phyloP scores from a whole-genome alignment of 2,888 invertebrate species.

The Ophion obscuratus region DNA sequence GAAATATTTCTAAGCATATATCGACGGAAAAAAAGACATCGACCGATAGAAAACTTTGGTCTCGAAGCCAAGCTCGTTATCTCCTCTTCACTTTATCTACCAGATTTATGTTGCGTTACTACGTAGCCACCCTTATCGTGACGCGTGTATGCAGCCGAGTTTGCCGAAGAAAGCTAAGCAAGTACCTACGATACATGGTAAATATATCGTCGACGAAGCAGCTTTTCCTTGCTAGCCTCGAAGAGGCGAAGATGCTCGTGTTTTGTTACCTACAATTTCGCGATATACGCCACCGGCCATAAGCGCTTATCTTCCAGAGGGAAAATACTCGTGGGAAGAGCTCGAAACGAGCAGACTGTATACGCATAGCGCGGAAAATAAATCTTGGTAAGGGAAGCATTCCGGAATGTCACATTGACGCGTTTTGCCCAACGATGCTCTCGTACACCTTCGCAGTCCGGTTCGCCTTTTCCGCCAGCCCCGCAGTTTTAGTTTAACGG shows the following conservation, averaged over 20 bases:
- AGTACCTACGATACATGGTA: not conserved
- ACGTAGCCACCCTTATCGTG: not conserved
- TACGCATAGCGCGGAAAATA: slow-evolving; percentile 9
- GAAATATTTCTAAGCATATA: not conserved
- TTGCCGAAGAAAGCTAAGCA: not conserved
- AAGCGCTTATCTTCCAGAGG: slow-evolving; percentile 67
- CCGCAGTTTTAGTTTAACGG: slow-evolving; percentile 51
- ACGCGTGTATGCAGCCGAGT: not conserved
- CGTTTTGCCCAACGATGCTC: slow-evolving; percentile 33
- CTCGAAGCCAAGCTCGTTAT: not conserved
- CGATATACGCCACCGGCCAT: slow-evolving; percentile 47
- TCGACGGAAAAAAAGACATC: not conserved
- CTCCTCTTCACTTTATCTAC: not conserved
- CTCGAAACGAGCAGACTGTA: slow-evolving; percentile 7
- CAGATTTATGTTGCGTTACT: not conserved
- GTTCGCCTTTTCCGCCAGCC: slow-evolving; percentile 9
- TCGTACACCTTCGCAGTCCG: not conserved
- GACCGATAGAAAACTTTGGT: not conserved
- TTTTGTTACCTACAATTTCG: slow-evolving; percentile 43
- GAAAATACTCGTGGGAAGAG: slow-evolving; percentile 24
- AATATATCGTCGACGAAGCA: not conserved
- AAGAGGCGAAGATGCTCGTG: not conserved
- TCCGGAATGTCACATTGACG: slow-evolving; percentile 43
- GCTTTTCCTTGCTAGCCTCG: slow-evolving; percentile 20
- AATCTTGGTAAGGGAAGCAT: slow-evolving; percentile 30